Evolutionary conservation across 2,888 invertebrate genomes (phyloP), one percentile per base, ranked within the genome.

Genomic region (Diarsia rubi): DNA sequence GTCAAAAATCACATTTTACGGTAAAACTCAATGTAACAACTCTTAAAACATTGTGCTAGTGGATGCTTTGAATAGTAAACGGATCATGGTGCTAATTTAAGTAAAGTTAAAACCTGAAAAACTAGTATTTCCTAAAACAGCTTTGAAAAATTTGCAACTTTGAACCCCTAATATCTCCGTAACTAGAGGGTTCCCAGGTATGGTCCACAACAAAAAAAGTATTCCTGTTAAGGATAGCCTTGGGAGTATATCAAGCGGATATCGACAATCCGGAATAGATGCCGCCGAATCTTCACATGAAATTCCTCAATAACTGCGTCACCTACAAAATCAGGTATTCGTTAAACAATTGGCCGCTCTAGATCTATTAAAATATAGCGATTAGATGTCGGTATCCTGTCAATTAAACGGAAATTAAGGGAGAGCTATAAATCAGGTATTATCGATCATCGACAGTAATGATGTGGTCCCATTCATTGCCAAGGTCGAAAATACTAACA

Each of bases 381-480:
- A 31, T 72, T 16, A 45, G 21, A 14, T 31, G 24, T 67, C 63
- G n/a, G 42, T 69, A 70, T 81, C 67, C 69, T 70, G 47, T 27
- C 47, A 81, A 71, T 65, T 45, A 52, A 52, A 47, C 31, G 31
- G 24, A 73, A 66, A 69, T 77, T 52, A 73, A 81, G 72, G 49
- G 62, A 37, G 44, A 24, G 24, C 8, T 24, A 78, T 81, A 77
- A 81, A 77, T 66, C 62, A 0, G 9, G 19, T 12, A 49, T 45
- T 27, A 59, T 6, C 14, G 49, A 59, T 14, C 8, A 19, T 24
- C 0, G 21, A 37, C 68, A 37, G 42, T 77, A 54, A 80, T 66
- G 19, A 73, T 52, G 57, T 77, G 27, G 65, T 52, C 42, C 21
- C 19, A 64, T 52, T 8, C n/a, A 71, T 27, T 57, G 27, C 66